phyloP scores from a whole-genome alignment of 2,113 vertebrate genomes.

The Nyctereutes procyonoides region DNA sequence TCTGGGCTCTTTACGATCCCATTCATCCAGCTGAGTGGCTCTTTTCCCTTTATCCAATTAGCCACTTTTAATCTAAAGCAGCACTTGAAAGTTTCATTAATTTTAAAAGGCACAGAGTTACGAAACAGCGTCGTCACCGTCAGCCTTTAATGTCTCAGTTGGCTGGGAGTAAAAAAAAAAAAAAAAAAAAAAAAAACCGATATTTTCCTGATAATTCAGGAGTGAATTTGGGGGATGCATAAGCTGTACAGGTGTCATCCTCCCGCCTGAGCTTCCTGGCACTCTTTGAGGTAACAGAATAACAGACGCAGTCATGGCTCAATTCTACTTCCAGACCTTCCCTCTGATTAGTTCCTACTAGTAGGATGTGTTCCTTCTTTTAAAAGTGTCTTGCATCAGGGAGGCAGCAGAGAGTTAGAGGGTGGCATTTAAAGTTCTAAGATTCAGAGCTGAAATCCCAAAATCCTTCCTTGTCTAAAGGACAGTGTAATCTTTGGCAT shows the following conservation, averaged over 20 bases:
- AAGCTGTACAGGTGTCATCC: background rate
- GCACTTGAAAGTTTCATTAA: background rate
- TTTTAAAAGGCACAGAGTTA: slow-evolving; percentile 59
- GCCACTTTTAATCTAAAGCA: slow-evolving; percentile 43
- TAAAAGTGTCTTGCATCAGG: background rate
- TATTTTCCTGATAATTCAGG: slow-evolving; percentile 8
- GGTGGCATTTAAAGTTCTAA: background rate
- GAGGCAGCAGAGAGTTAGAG: background rate
- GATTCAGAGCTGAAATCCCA: background rate
- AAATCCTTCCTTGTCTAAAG: slow-evolving; percentile 46
- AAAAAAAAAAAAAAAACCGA: background rate
- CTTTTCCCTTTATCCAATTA: slow-evolving; percentile 48
- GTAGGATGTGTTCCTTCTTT: background rate
- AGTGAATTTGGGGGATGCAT: background rate
- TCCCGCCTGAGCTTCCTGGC: background rate
- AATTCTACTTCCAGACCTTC: background rate
- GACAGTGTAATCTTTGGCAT: slow-evolving; percentile 18
- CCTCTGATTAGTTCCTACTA: background rate
- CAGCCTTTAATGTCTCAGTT: slow-evolving; percentile 58
- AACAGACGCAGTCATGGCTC: background rate
- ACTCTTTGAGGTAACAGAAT: background rate
- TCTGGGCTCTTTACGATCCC: slow-evolving; percentile 1
- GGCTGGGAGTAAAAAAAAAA: slow-evolving; percentile 25
- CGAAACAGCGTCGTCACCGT: background rate
- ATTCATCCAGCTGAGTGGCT: background rate